Conservation (phyloP, 2,888 invertebrate genomes). For the Cheilosia vulpina region DNA sequence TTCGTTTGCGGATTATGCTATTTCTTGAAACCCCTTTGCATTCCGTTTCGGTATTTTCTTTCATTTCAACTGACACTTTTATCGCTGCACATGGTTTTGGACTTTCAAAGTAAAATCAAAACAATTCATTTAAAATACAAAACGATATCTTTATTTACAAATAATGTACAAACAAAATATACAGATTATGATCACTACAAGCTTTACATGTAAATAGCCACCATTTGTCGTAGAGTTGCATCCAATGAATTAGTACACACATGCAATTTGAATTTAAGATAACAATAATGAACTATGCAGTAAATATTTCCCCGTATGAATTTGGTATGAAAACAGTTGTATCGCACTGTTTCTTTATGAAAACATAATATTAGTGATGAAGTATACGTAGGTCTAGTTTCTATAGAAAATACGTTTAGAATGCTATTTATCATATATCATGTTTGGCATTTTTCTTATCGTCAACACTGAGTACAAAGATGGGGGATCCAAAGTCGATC, state of each 20-base stretch:
- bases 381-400: not conserved
- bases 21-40: no score
- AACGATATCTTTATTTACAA: slow-evolving; percentile 66
- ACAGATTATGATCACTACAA: slow-evolving; percentile 40
- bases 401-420: slow-evolving; percentile 26
- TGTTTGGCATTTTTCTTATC: slow-evolving; percentile 68
- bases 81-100: not conserved
- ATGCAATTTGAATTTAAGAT: slow-evolving; percentile 8
- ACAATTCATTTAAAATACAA: slow-evolving; percentile 6
- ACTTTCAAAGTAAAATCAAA: not conserved
- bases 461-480: slow-evolving; percentile 82
- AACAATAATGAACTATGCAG: slow-evolving; percentile 3
- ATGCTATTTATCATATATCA: slow-evolving; percentile 13
- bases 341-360: not conserved
- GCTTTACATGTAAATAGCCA: slow-evolving; percentile 31
- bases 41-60: no score
- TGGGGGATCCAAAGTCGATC: slow-evolving; percentile 82
- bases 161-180: slow-evolving; percentile 55
- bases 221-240: slow-evolving; percentile 16
- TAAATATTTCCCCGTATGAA: slow-evolving; percentile 1
- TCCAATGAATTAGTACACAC: slow-evolving; percentile 14
- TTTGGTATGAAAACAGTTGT: slow-evolving; percentile 26
- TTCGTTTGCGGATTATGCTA: no score
- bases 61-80: no score
- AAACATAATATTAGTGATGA: slow-evolving; percentile 6